Percentiles rank a stretch among this genome's conserved stretches.
Evolutionary conservation across 2,797 vertebrate genomes (phyloP).

Genomic region (Darevskia nairensis): DNA sequence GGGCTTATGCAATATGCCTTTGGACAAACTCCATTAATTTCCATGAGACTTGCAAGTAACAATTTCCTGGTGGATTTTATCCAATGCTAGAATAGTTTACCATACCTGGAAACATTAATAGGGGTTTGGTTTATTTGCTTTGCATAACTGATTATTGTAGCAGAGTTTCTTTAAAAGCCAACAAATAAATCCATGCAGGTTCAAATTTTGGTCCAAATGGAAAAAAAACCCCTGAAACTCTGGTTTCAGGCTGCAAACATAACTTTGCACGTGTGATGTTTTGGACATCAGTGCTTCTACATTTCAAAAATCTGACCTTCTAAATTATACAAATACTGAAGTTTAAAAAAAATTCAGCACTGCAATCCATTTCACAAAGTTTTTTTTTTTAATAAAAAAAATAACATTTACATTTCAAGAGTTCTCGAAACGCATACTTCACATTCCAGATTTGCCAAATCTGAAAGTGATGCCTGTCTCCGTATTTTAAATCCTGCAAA

Average conservation of each 20-base stretch:
- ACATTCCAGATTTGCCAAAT: conserved; percentile 42
- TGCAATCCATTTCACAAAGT: background rate
- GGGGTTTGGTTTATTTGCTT: too few relatives aligned
- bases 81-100: too few relatives aligned
- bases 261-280: background rate
- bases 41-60: too few relatives aligned
- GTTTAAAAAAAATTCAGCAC: too few relatives aligned
- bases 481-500: conserved; percentile 34
- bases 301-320: background rate
- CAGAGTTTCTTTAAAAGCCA: too few relatives aligned
- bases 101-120: too few relatives aligned
- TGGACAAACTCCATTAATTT: too few relatives aligned
- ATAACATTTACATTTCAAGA: background rate
- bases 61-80: too few relatives aligned
- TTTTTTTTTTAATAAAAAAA: background rate
- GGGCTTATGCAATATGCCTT: too few relatives aligned
- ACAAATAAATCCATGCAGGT: background rate
- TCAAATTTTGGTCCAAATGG: too few relatives aligned
- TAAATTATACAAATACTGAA: background rate
- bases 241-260: background rate
- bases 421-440: background rate
- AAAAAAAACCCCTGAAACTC: too few relatives aligned
- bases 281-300: background rate
- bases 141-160: too few relatives aligned
- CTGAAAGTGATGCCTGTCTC: conserved; percentile 42